A percentile compares a stretch with the other conserved stretches of the same genome.
Evolutionary conservation across 2,888 invertebrate species (phyloP).

Genomic region (Agrochola circellaris): DNA sequence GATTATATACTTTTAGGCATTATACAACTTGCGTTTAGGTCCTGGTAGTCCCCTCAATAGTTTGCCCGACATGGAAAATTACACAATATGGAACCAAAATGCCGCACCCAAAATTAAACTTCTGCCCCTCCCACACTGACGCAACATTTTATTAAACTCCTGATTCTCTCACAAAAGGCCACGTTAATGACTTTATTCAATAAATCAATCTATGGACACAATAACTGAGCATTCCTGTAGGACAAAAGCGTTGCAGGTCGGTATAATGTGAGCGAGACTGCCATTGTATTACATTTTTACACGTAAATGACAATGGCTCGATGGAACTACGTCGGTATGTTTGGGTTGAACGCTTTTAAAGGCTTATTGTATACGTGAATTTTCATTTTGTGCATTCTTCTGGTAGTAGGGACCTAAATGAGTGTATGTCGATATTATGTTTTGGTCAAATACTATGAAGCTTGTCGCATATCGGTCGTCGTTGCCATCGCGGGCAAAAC

Average conservation of each 20-base stretch:
- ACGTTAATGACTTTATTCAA: constrained; percentile 78
- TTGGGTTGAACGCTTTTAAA: constrained; percentile 55
- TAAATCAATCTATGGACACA: constrained; percentile 76
- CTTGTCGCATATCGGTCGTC: neutral
- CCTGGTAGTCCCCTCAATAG: no score
- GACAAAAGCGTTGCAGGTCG: constrained; percentile 59
- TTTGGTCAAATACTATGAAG: neutral
- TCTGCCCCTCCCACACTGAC: constrained; percentile 28
- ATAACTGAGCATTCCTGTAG: constrained; percentile 62
- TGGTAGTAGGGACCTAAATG: constrained; percentile 4
- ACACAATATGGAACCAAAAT: neutral
- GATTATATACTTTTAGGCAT: no score
- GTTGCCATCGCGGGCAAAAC: no score
- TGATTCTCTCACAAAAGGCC: constrained; percentile 70
- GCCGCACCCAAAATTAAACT: constrained; percentile 32
- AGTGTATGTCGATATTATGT: neutral
- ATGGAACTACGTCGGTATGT: constrained; percentile 29
- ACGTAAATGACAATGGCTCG: constrained; percentile 65
- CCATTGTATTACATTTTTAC: constrained; percentile 75
- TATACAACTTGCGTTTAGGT: no score
- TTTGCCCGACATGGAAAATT: neutral
- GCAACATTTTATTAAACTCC: constrained; percentile 70
- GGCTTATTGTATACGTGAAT: constrained; percentile 40
- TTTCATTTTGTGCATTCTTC: constrained; percentile 41
- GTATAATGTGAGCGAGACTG: constrained; percentile 44